These are phyloP conservation scores for Hippoglossus hippoglossus DNA, from an alignment of 2,797 vertebrate genomes.

Conservation along the genomic window DNA sequence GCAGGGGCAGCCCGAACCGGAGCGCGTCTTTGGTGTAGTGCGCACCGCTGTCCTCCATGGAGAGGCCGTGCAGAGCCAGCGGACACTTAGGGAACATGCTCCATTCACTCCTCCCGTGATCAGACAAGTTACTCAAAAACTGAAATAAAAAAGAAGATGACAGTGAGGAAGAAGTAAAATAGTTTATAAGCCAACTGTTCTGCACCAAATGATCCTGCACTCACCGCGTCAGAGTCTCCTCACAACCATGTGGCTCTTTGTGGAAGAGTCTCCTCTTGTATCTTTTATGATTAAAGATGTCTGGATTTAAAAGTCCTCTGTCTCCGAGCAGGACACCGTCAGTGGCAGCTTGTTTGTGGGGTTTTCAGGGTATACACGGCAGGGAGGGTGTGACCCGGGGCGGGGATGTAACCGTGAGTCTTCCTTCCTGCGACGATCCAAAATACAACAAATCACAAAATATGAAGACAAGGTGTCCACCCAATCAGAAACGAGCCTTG, in stretches of 20 bases:
- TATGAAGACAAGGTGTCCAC: no score
- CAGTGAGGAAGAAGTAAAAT: neutral
- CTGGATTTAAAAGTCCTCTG: neutral
- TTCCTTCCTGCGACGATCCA: conserved; percentile 37
- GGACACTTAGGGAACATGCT: conserved; percentile 61
- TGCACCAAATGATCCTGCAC: neutral
- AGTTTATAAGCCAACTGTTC: neutral
- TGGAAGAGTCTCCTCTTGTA: neutral
- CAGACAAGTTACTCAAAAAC: conserved; percentile 63
- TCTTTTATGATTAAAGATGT: neutral
- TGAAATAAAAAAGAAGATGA: neutral
- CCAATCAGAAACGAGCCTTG: no score
- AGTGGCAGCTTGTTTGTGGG: conserved; percentile 35
- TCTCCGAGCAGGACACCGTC: conserved; percentile 3
- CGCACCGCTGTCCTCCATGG: conserved; percentile 65
- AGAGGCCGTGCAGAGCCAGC: conserved; percentile 66
- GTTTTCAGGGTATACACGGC: conserved; percentile 15
- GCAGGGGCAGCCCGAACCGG: conserved; percentile 74
- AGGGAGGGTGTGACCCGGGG: conserved; percentile 71
- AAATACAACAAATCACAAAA: no score
- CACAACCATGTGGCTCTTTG: conserved; percentile 30
- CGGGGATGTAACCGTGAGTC: conserved; percentile 55
- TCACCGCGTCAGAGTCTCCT: conserved; percentile 41
- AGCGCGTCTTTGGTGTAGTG: conserved; percentile 74
- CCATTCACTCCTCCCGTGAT: conserved; percentile 55